Percentiles rank a stretch among this genome's conserved stretches.
phyloP scores from a whole-genome alignment of 2,888 invertebrate genomes.

The Chrysodeixis includens region DNA sequence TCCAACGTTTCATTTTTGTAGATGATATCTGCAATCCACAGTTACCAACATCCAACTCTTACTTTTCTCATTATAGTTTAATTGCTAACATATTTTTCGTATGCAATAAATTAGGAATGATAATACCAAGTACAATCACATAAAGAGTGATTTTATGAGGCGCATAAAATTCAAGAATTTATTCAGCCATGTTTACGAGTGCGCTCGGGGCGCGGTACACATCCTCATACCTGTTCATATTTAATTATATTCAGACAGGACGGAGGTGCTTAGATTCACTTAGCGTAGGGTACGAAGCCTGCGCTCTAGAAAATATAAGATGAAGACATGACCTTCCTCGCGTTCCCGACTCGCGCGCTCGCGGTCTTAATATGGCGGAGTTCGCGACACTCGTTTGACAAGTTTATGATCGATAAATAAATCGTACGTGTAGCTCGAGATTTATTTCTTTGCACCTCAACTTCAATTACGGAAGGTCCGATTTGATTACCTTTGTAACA shows the following conservation, averaged over 20 bases:
- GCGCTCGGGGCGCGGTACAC: constrained; percentile 9
- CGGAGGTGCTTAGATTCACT: constrained; percentile 8
- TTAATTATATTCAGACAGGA: constrained; percentile 24
- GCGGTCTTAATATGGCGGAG: constrained; percentile 1
- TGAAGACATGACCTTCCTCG: constrained; percentile 22
- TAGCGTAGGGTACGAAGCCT: constrained; percentile 5
- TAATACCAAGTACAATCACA: constrained; percentile 23
- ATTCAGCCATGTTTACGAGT: constrained; percentile 31
- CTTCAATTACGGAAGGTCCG: constrained; percentile 21
- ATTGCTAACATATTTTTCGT: neutral
- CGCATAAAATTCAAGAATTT: constrained; percentile 34
- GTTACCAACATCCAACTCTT: neutral
- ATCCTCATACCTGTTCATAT: constrained; percentile 29
- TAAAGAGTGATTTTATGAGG: constrained; percentile 34
- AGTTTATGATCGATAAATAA: constrained; percentile 29
- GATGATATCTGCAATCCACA: neutral
- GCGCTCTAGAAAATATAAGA: constrained; percentile 14
- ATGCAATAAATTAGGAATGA: neutral
- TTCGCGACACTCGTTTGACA: constrained; percentile 39
- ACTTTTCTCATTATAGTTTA: neutral
- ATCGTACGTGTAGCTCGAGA: constrained; percentile 24
- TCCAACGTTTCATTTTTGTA: constrained; percentile 12
- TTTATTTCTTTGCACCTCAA: constrained; percentile 11
- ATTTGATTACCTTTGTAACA: neutral
- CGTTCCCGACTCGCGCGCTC: neutral